Base-by-base conservation (phyloP, 2,888 invertebrate genomes). In the Leucophenga maculata region DNA sequence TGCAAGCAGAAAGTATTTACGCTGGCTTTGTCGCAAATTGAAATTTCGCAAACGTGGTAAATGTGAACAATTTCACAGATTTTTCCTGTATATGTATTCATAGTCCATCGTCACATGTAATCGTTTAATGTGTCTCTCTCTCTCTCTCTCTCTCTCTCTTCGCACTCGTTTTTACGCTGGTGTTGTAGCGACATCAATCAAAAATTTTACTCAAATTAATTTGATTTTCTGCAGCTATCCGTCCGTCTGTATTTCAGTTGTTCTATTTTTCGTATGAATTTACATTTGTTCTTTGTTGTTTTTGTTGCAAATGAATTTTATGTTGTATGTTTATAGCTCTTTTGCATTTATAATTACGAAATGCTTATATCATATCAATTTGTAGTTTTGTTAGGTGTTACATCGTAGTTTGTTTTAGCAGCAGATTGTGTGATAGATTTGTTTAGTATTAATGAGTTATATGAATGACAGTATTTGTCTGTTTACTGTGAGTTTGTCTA, bases 1-100 rank as follows among this genome's bases (percentile, higher is more conserved):
- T 39, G 8, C 8, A 9, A 39, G 39, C 39, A 39, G 39, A 8
- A 68, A 57, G 69, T 71, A 68, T 73, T 71, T 73, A 50, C 66
- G n/a, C 20, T 69, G 73, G 68, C 62, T 72, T 13, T 69, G 72
- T 55, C 67, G 62, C 55, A 69, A 74, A 74, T 69, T 74, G 71
- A 74, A 71, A 74, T 74, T 68, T 62, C 48, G 50, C 55, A 48
- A 67, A 32, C 31, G 57, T 66, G 54, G 57, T 55, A 57, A 46
- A 64, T n/a, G n/a, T 32, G 31, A 9, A n/a, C n/a, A 50, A 11
- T 39, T 55, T 20, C 26, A 55, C 55, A 55, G 6, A 11, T 22
- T 18, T 55, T 26, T n/a, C 8, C n/a, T 39, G 1, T 9, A 39
- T 39, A 11, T 39, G 8, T 8, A 39, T 39, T 11, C 39, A 13